A percentile compares a stretch with the other conserved stretches of the same genome.
Conservation (phyloP, 2,113 vertebrate genomes). For the Periophthalmus modestus region DNA sequence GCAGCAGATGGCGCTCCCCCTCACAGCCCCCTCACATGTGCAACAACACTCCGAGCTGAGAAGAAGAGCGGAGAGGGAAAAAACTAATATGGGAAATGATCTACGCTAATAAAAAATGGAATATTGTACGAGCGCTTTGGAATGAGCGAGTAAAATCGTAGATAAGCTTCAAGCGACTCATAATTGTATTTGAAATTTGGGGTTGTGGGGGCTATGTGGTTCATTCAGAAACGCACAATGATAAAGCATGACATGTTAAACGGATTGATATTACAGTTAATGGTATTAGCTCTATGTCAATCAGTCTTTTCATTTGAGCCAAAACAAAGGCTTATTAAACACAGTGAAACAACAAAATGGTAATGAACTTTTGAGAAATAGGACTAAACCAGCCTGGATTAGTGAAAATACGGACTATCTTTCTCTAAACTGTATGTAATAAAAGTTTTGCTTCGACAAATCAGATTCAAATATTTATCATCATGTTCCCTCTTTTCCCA, state of each 20-base stretch:
- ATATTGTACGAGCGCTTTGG: not conserved
- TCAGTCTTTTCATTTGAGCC: not conserved
- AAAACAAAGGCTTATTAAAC: not conserved
- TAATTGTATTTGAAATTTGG: not conserved
- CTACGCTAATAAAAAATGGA: not conserved
- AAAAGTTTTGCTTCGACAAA: too few relatives aligned
- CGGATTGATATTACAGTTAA: not conserved
- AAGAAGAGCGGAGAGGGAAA: not conserved
- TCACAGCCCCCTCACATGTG: conserved; percentile 44
- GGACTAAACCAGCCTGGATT: too few relatives aligned
- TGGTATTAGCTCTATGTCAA: not conserved
- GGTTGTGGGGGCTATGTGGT: not conserved
- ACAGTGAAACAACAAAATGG: not conserved
- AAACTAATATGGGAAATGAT: not conserved
- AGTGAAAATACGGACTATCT: too few relatives aligned
- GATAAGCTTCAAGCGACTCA: not conserved
- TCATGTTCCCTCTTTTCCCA: too few relatives aligned
- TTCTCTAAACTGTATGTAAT: too few relatives aligned
- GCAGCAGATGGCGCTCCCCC: conserved; percentile 74
- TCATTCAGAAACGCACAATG: not conserved
- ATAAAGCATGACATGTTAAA: not conserved
- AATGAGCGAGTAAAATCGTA: not conserved
- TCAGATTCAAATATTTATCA: too few relatives aligned
- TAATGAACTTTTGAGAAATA: not conserved
- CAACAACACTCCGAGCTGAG: not conserved